Base-by-base conservation (phyloP, 2,113 vertebrate genomes). In the Petaurus breviceps region DNA sequence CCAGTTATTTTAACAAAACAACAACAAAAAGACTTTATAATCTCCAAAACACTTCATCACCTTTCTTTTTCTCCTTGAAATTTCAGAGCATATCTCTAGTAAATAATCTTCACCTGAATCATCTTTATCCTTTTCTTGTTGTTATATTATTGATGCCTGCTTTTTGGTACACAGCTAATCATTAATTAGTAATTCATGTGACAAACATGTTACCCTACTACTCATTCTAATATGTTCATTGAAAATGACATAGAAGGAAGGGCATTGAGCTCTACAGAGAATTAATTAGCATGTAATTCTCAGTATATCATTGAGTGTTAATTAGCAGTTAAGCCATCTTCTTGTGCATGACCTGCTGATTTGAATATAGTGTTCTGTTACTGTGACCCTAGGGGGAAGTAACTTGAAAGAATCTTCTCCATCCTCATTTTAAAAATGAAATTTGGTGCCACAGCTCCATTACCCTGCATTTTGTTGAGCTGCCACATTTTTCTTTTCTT, bases 251-350 rank as follows among this genome's bases (percentile, higher is more conserved):
- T 55, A 96, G 96, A 97, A 98, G 89, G 97, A 98, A 98, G 94
- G 97, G 94, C 94, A 96, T 95, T 98, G 95, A 91, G 92, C 94
- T 93, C 96, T 97, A 96, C 77, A 94, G 97, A 98, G 97, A 98
- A 98, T 98, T 98, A 98, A 99, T 98, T 98, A 98, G 97, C 94
- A 97, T 98, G 98, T 96, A 97, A 98, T 98, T 98, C 97, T 98
- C 97, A 97, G 94, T 96, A 96, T 97, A 98, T 98, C 96, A 97
- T 98, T 95, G 54, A 97, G 93, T 97, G 97, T 98, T 98, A 98
- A 98, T 98, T 98, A 98, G 97, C 95, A 98, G 97, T 98, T 98
- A 97, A 98, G 96, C 95, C 93, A 91, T 97, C 95, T 97, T 98
- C 97, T 98, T 92, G 95, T 92, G 95, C 93, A 94, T 53, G 98